Evolutionary conservation across 2,888 invertebrate species (phyloP).

Genomic region (Steinernema scapterisci): DNA sequence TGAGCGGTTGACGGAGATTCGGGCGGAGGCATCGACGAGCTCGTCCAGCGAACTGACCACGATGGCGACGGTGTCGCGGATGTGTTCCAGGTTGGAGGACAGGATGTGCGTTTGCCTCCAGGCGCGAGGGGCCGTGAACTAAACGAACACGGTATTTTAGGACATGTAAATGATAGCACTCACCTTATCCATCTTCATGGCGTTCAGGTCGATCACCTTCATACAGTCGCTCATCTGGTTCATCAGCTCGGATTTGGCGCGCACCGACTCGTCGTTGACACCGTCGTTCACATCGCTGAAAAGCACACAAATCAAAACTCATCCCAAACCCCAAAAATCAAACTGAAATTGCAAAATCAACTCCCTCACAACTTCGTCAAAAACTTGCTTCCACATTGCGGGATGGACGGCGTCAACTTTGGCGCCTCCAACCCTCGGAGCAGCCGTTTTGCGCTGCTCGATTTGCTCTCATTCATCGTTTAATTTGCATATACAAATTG

Average conservation of each 20-base stretch:
- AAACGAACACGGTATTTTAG: background rate
- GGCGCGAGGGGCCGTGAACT: conserved; percentile 72
- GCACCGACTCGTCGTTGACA: background rate
- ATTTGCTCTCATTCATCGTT: conserved; percentile 32
- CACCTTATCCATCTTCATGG: conserved; percentile 39
- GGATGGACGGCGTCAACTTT: background rate
- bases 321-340: no score
- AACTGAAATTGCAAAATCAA: no score
- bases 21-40: conserved; percentile 50
- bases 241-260: background rate
- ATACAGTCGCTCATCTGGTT: conserved; percentile 44
- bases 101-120: conserved; percentile 83
- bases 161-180: background rate
- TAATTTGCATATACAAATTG: conserved; percentile 32
- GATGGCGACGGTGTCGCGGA: conserved; percentile 80
- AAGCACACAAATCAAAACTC: no score
- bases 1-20: conserved; percentile 48
- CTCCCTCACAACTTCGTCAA: background rate
- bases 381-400: background rate
- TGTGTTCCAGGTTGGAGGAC: conserved; percentile 80
- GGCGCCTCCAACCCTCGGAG: background rate
- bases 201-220: conserved; percentile 47
- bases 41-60: conserved; percentile 74
- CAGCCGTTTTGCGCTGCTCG: conserved; percentile 20
- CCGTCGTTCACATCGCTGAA: conserved; percentile 5